Conservation (phyloP, 2,888 invertebrate genomes). For the Geophilus truncorum region DNA sequence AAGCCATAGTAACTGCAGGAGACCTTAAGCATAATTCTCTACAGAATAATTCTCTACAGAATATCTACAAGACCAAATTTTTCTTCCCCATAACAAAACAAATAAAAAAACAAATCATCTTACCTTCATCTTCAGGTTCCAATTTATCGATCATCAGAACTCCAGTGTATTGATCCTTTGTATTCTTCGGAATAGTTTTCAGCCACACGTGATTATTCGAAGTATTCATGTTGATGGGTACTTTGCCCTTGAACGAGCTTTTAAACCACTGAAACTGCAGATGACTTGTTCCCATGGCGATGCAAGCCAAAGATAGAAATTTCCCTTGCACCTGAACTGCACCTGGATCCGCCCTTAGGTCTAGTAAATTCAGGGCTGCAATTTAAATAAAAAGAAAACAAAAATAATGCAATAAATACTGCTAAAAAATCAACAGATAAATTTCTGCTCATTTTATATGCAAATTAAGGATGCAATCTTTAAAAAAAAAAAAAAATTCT, state of each 20-base stretch:
- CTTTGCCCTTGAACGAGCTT: constrained; percentile 38
- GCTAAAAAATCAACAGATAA: background rate
- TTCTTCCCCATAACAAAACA: no score
- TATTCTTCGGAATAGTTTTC: background rate
- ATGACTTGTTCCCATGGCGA: constrained; percentile 39
- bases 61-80: no score
- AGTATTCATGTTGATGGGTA: background rate
- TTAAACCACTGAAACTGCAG: constrained; percentile 41
- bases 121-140: constrained; percentile 28
- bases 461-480: background rate
- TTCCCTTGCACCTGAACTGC: background rate
- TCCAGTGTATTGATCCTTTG: constrained; percentile 29
- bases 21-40: no score
- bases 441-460: background rate
- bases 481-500: background rate
- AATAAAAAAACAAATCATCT: background rate
- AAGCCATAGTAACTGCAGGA: no score
- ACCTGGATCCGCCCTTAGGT: background rate
- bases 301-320: constrained; percentile 39
- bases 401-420: background rate
- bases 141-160: constrained; percentile 28
- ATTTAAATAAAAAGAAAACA: background rate
- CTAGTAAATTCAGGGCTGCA: constrained; percentile 33
- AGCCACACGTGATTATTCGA: constrained; percentile 18
- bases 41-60: background rate